Base-by-base conservation (phyloP, 2,888 invertebrate species). In the Dynastes grantii region DNA sequence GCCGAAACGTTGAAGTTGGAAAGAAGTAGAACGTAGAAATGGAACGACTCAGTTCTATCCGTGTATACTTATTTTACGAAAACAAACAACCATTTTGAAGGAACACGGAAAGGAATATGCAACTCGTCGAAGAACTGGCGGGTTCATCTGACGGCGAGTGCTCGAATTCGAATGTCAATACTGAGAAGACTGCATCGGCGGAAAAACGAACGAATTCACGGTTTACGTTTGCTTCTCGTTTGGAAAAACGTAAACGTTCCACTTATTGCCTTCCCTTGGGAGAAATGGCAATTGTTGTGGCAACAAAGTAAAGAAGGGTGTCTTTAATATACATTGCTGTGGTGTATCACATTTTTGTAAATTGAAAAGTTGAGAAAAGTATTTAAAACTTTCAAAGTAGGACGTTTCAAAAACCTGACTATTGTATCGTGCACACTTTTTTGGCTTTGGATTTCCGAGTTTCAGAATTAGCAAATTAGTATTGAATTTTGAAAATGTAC, bases 101-200 rank as follows among this genome's bases (percentile, higher is more conserved):
- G 32, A 37, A 37, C 55, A n/a, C 29, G 37, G 5, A n/a, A n/a
- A 51, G n/a, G 53, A 29, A 32, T 5, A 67, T 67, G 67, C 49
- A 45, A 70, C 70, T 70, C 64, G 2, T 27, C 64, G 32, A 27
- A 63, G 13, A 6, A 27, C 32, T 11, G 29, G 13, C 32, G 13
- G 29, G 64, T 29, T 64, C 32, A n/a, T n/a, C 29, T 29, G 37
- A 11, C 64, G 8, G 9, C 4, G 64, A n/a, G 64, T n/a, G 11
- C 29, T 37, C 37, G 64, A 64, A 64, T 32, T 64, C 64, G 64
- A 29, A 64, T 64, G 64, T 64, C 64, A 64, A 64, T 64, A 64
- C 45, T 9, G 64, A 64, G 5, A 2, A 55, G 13, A n/a, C 29
- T 9, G 29, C 27, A 27, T 11, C 11, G 37, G 6, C 8, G 29